Base-by-base conservation (phyloP, 2,888 invertebrate genomes). In the Microctonus hyperodae region DNA sequence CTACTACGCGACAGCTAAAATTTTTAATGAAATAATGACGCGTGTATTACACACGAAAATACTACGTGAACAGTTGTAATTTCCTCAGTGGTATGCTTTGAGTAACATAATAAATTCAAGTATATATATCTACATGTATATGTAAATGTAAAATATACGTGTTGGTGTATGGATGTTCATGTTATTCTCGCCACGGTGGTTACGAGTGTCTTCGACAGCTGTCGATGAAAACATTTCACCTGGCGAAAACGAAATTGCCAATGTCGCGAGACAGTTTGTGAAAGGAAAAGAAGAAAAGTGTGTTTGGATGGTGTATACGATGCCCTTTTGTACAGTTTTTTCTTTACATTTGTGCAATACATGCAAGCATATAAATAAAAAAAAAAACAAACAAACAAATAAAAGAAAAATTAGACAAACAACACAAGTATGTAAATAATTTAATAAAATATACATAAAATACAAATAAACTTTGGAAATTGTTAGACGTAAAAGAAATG, bases 161-260 rank as follows among this genome's bases (percentile, higher is more conserved):
- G 23, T 28, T n/a, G n/a, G n/a, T n/a, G n/a, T n/a, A n/a, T n/a
- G n/a, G n/a, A 40, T 56, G 51, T 53, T 23, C 33, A 50, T 58
- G 50, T 64, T 58, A 22, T 56, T 64, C 13, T 64, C 31, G 31
- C 25, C 11, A 31, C 23, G 33, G 33, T 48, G 35, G 64, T 51
- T 51, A 51, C 44, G 9, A 48, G 33, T 66, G 66, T 60, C 33
- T 13, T 25, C 22, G 66, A 61, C 66, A 66, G 66, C 66, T 66
- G 66, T 66, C 66, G 61, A 66, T 66, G 57, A 50, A 57, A 62
- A 66, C 56, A 55, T 66, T 66, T 61, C 60, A 60, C 22, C 55
- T 31, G 59, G 35, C 20, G 28, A 55, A 61, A 33, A 60, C 22
- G 23, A 60, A 53, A 60, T 37, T 59, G 37, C 37, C 51, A 59